Base-by-base conservation (phyloP, 2,797 vertebrate genomes). In the Etheostoma perlongum region DNA sequence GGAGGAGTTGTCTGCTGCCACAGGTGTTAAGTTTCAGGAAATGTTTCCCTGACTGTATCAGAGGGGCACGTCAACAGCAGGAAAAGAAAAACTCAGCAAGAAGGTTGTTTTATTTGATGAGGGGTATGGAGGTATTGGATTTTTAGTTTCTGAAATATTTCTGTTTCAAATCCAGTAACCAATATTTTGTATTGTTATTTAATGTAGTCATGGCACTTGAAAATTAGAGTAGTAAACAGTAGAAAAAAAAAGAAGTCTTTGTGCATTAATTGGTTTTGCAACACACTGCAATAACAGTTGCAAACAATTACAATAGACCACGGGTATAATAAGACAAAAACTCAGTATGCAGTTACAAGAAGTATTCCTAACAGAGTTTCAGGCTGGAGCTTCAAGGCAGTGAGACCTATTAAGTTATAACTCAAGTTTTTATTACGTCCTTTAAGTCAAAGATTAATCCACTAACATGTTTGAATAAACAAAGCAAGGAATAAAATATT, bases 251-350 rank as follows among this genome's bases (percentile, higher is more conserved):
- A 72, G 1, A 74, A 21, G 59, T 52, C 55, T 42, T 10, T 11
- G 33, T 54, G 62, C 49, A 78, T 74, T 74, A 78, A 81, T 85
- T 81, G 65, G n/a, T 76, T 84, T 83, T 75, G 82, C 76, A 87
- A 88, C 63, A 80, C 58, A 19, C n/a, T 82, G 88, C 67, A 91
- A 90, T 74, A 79, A 55, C 66, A 76, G 64, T 62, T 83, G 81
- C 81, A 88, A 30, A 51, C 21, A 44, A 16, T 30, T 84, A 81
- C 76, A 83, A 71, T 21, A 77, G 69, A 36, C 61, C 30, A n/a
- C n/a, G 46, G 53, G 60, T 77, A 59, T 75, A 69, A 79, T 47
- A 48, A 58, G 21, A 48, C 19, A 44, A 69, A 58, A 33, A 67
- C 69, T 72, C 51, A 68, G 42, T 65, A 61, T 71, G 15, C 25